Percentiles rank a stretch among this genome's conserved stretches.
Conservation (phyloP, 2,797 vertebrate species). For the Pitangus sulphuratus region DNA sequence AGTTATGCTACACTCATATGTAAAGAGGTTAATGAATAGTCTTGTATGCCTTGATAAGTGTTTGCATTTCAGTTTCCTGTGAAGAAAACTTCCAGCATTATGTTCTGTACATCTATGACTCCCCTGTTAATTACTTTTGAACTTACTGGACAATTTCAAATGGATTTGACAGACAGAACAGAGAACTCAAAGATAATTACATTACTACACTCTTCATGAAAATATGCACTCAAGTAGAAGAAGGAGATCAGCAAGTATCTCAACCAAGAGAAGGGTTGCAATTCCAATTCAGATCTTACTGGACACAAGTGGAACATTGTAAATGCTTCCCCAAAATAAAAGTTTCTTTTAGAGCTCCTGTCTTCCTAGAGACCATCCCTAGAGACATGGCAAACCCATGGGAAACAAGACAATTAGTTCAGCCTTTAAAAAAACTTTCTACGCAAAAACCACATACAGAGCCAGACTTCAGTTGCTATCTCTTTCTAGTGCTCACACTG, state of each 20-base stretch:
- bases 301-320: background rate
- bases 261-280: background rate
- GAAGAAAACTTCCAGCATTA: background rate
- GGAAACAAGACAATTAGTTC: background rate
- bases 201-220: conserved; percentile 29
- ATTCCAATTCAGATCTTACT: background rate
- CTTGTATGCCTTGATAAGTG: background rate
- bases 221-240: conserved; percentile 43
- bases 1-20: background rate
- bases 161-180: conserved; percentile 42
- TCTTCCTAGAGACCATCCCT: background rate
- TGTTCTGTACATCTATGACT: background rate
- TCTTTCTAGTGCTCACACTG: background rate
- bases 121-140: conserved; percentile 35
- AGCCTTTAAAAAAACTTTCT: background rate
- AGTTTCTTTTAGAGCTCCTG: background rate
- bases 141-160: conserved; percentile 41
- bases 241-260: background rate
- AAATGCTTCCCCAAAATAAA: background rate
- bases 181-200: conserved; percentile 39
- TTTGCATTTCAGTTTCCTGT: background rate
- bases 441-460: background rate
- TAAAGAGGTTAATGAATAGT: background rate
- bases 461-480: background rate
- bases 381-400: background rate